Evolutionary conservation across 2,888 invertebrate genomes (phyloP), one percentile per base, ranked within the genome.

Genomic region (Cecidostiba fungosa): DNA sequence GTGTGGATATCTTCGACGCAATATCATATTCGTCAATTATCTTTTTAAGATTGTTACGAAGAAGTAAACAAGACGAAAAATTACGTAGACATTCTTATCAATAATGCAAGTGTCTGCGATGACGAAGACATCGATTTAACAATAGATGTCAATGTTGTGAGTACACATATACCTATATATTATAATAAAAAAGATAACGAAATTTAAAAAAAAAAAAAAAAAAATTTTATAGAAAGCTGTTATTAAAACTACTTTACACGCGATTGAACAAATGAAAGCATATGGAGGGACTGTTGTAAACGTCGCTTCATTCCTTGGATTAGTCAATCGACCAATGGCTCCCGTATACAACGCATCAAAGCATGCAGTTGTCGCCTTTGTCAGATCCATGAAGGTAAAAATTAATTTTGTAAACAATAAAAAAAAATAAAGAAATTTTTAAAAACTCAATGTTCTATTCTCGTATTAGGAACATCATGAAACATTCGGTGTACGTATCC

Each of bases 41-140:
- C 10, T 32, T 62, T 36, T 50, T 8, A 47, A 76, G 62, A 19
- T 10, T 3, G 8, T 19, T 94, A 94, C 87, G 92, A 93, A 87
- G 93, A 92, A 59, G 69, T 85, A 0, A 86, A 93, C 1, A 90
- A 93, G 16, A 89, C 4, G 4, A 78, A 82, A 19, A 70, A 70
- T 1, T 79, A 85, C 5, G 87, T 95, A 50, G 95, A 95, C 87
- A 94, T 95, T 84, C 94, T 95, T 3, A 93, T 95, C 69, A 93
- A 93, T 88, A 92, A 91, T 78, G 92, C 92, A 4, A 92, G 92
- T 14, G 90, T 92, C 6, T 84, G 90, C 85, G 89, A 91, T 69
- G 92, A 92, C 32, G 87, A 87, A 0, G 80, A 87, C 16, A 91
- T 91, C 90, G 90, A 74, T n/a, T 43, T 62, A 29, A 50, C 89